Percentiles rank a stretch among this genome's conserved stretches.
phyloP scores from a whole-genome alignment of 2,888 invertebrate species.

The Meteorus cinctellus region DNA sequence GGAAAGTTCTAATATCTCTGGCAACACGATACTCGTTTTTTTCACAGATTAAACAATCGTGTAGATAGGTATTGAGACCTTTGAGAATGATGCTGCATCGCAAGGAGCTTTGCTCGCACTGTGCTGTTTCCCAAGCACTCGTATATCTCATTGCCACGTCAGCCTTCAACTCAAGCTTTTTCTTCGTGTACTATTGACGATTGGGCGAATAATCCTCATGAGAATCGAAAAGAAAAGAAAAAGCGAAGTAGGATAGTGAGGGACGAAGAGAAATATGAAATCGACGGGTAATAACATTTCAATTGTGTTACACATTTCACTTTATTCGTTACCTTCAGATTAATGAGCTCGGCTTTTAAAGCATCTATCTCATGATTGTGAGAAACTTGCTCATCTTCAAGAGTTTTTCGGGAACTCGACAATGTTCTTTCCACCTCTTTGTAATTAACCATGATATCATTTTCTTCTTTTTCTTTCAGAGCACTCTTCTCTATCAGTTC shows the following conservation, averaged over 20 bases:
- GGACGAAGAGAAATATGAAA: neutral
- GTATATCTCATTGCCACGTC: conserved; percentile 60
- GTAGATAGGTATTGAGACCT: conserved; percentile 60
- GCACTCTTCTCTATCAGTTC: conserved; percentile 55
- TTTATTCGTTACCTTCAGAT: conserved; percentile 34
- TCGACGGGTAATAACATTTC: neutral
- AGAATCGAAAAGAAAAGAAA: neutral
- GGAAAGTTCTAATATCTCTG: conserved; percentile 66
- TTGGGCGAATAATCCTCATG: neutral
- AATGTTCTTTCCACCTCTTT: conserved; percentile 48
- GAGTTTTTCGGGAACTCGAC: conserved; percentile 48
- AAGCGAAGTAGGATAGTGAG: neutral
- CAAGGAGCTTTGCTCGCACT: conserved; percentile 68
- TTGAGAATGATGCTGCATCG: conserved; percentile 62
- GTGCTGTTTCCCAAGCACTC: conserved; percentile 69
- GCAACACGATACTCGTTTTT: conserved; percentile 70
- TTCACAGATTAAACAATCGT: conserved; percentile 62
- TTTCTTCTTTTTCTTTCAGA: conserved; percentile 52
- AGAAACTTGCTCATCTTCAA: conserved; percentile 49
- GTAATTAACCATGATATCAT: conserved; percentile 50
- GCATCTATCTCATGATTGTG: conserved; percentile 51
- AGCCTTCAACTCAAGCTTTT: conserved; percentile 58
- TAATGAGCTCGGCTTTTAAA: conserved; percentile 51
- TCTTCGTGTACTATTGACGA: conserved; percentile 54
- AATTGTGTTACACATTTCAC: neutral